These are phyloP conservation scores for Syngnathoides biaculeatus DNA, from an alignment of 2,113 vertebrate genomes.

Conservation along the genomic window DNA sequence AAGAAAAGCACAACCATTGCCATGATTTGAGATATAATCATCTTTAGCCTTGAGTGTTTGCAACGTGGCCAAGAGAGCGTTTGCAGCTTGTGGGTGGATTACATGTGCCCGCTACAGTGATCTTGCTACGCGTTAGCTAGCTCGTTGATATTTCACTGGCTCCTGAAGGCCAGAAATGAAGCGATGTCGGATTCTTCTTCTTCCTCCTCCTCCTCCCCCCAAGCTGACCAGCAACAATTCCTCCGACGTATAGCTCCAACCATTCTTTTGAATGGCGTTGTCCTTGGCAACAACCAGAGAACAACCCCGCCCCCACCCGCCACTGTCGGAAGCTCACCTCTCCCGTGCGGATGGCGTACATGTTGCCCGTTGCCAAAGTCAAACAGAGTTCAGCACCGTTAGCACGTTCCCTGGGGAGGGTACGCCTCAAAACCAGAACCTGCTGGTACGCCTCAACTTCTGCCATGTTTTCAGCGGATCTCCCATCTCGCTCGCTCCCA, in stretches of 20 bases:
- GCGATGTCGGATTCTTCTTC: conserved; percentile 12
- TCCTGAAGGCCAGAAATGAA: conserved; percentile 34
- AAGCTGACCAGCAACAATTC: conserved; percentile 30
- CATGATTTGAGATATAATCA: too few relatives aligned
- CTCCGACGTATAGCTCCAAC: conserved; percentile 23
- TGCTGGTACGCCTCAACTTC: conserved; percentile 5
- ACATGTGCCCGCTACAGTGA: too few relatives aligned
- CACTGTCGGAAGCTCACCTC: conserved; percentile 21
- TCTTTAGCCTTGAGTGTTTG: too few relatives aligned
- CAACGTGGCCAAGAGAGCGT: conserved; percentile 23
- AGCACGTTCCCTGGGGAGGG: conserved; percentile 17
- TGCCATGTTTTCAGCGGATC: too few relatives aligned
- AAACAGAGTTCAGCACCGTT: conserved; percentile 12
- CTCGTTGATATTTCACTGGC: conserved; percentile 60
- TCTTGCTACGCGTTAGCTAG: too few relatives aligned
- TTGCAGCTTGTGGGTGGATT: conserved; percentile 17
- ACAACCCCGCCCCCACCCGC: conserved; percentile 6
- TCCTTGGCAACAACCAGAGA: conserved; percentile 57
- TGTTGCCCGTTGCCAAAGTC: conserved; percentile 18
- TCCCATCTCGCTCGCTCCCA: conserved; percentile 2
- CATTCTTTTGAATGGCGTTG: conserved; percentile 39
- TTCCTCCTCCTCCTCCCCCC: too few relatives aligned
- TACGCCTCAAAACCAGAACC: conserved; percentile 29
- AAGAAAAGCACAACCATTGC: too few relatives aligned
- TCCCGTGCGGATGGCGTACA: conserved; percentile 22